phyloP scores from a whole-genome alignment of 92 coral and sea anemone species.

The Phenganax subtilis region DNA sequence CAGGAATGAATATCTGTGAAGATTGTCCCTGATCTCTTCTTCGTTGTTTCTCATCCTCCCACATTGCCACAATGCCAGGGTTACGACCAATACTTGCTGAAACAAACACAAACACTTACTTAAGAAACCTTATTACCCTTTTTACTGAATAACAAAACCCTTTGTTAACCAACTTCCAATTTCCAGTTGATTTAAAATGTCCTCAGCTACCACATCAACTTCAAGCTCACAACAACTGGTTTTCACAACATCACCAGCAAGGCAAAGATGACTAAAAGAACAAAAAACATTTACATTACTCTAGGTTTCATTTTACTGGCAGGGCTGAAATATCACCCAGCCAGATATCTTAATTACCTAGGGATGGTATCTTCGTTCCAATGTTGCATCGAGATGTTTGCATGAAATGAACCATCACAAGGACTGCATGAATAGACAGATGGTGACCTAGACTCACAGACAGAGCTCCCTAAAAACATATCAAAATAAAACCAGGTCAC shows the following conservation, averaged over 20 bases:
- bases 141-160: neutral
- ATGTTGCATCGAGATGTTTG: slow-evolving; percentile 2
- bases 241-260: slow-evolving; percentile 62
- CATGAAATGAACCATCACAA: slow-evolving; percentile 3
- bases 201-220: slow-evolving; percentile 73
- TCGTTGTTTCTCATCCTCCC: slow-evolving; percentile 92
- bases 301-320: neutral
- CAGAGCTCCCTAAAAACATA: neutral
- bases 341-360: slow-evolving; percentile 4
- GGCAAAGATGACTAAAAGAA: slow-evolving; percentile 37
- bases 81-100: slow-evolving; percentile 74
- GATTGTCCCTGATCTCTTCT: slow-evolving; percentile 63
- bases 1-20: slow-evolving; percentile 60
- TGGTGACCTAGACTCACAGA: neutral
- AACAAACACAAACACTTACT: neutral
- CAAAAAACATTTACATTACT: neutral
- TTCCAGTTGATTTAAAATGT: slow-evolving; percentile 71
- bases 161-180: slow-evolving; percentile 58
- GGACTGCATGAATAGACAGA: slow-evolving; percentile 11
- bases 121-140: neutral
- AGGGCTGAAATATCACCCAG: neutral
- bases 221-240: slow-evolving; percentile 82
- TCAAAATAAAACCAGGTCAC: neutral
- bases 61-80: slow-evolving; percentile 89
- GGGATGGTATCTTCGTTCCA: slow-evolving; percentile 31